Conservation (phyloP, 2,797 vertebrate species). For the Oryzias sinensis region DNA sequence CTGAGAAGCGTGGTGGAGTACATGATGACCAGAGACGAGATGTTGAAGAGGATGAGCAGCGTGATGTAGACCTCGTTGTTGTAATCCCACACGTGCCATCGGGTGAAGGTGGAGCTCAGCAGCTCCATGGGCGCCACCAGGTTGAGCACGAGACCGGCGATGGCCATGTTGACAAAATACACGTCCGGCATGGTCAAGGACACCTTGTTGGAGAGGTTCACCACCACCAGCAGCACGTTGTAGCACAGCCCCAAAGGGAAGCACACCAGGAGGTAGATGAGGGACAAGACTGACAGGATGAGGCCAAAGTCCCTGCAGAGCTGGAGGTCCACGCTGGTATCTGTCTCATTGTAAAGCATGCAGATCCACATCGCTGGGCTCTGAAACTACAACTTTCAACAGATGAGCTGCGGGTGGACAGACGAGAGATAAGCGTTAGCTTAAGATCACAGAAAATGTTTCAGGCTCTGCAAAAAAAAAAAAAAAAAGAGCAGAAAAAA, state of each 20-base stretch:
- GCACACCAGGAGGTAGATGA: slow-evolving; percentile 92
- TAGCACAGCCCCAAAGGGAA: slow-evolving; percentile 92
- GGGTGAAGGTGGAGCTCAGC: slow-evolving; percentile 85
- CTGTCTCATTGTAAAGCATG: slow-evolving; percentile 85
- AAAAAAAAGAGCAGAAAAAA: slow-evolving; percentile 13
- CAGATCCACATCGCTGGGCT: slow-evolving; percentile 94
- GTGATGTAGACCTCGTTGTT: slow-evolving; percentile 90
- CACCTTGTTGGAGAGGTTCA: slow-evolving; percentile 92
- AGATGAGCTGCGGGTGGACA: slow-evolving; percentile 75
- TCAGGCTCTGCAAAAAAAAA: slow-evolving; percentile 11
- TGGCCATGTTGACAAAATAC: slow-evolving; percentile 97
- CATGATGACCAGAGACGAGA: slow-evolving; percentile 93
- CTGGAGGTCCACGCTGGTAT: slow-evolving; percentile 76
- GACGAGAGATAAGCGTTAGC: slow-evolving; percentile 24
- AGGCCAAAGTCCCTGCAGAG: slow-evolving; percentile 92
- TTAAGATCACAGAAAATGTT: not conserved
- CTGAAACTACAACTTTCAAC: slow-evolving; percentile 67
- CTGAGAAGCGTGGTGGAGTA: slow-evolving; percentile 95
- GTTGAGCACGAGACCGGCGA: slow-evolving; percentile 91
- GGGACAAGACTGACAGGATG: slow-evolving; percentile 86
- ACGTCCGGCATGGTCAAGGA: slow-evolving; percentile 98
- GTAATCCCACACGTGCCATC: slow-evolving; percentile 89
- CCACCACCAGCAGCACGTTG: slow-evolving; percentile 89
- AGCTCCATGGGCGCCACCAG: slow-evolving; percentile 87
- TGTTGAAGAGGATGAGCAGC: slow-evolving; percentile 93